Base-by-base conservation (phyloP, 2,888 invertebrate genomes). In the Serrognathus titanus region DNA sequence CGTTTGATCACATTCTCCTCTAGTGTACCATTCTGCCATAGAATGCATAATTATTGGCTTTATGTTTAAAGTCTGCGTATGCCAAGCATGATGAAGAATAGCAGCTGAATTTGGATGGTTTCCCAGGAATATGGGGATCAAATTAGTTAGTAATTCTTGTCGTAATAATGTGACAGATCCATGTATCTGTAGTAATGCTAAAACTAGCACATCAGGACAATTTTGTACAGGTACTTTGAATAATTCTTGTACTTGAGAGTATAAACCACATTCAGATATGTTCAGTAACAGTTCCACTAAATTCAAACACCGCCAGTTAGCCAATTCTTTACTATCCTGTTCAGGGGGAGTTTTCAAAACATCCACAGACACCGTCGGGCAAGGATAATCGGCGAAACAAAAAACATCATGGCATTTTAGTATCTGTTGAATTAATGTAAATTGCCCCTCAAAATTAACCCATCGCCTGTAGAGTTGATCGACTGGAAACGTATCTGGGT, bases 51-150 rank as follows among this genome's bases (percentile, higher is more conserved):
- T 89, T 57, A 92, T 86, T 2, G 89, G 86, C 64, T 91, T 89
- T 51, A 92, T 83, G 52, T 84, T 82, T 43, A 69, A 58, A 1
- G 66, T 60, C 70, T 88, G 89, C 51, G 88, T 85, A 74, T 94
- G 93, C 98, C 98, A 99, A 3, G 95, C 95, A 73, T 94, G 92
- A 77, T 97, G 96, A 53, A 99, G 80, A 61, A 99, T 92, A n/a
- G 94, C 92, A 24, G 91, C 94, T 0, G 97, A 94, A 78, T 99
- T 99, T 0, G 95, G 94, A 80, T 98, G 97, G 78, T 94, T 96
- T 38, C 91, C 90, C 54, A 98, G 81, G 78, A 99, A 97, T 66
- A 95, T 89, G 2, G 96, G 95, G 75, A 99, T 90, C 37, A 98
- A 79, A 51, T 85, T 90, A 46, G 89, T 87, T 63, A 98, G 82